Percentiles rank a stretch among this genome's conserved stretches.
Conservation (phyloP, 35 echinoderm and acorn worm genomes). For the Stichopus chloronotus region DNA sequence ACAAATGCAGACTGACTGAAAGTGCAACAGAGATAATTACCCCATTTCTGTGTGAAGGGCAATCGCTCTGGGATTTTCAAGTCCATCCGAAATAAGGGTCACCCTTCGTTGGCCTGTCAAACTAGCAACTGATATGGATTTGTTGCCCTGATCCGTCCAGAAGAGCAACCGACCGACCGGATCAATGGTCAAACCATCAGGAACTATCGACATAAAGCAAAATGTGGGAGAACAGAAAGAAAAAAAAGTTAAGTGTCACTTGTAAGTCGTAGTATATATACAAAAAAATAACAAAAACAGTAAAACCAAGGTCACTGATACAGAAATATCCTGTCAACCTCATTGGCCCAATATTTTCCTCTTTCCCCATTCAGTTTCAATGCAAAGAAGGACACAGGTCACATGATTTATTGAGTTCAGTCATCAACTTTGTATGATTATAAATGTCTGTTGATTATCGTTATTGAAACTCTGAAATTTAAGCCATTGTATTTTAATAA, state of each 20-base stretch:
- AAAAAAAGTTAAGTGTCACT: too few relatives aligned
- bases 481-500: too few relatives aligned
- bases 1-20: neutral
- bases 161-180: conserved; percentile 63
- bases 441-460: too few relatives aligned
- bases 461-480: too few relatives aligned
- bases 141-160: conserved; percentile 74
- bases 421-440: too few relatives aligned
- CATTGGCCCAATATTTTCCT: too few relatives aligned
- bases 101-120: conserved; percentile 60
- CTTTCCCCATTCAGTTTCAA: too few relatives aligned
- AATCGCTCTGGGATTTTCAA: conserved; percentile 81
- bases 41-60: conserved; percentile 51
- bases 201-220: conserved; percentile 32
- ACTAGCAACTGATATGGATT: conserved; percentile 70
- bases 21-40: conserved; percentile 36
- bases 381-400: too few relatives aligned
- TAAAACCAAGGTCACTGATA: too few relatives aligned
- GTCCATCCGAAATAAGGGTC: conserved; percentile 57
- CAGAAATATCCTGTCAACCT: too few relatives aligned
- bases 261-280: neutral
- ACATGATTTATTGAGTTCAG: too few relatives aligned
- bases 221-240: too few relatives aligned
- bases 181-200: conserved; percentile 81
- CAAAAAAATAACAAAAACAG: neutral